These are phyloP conservation scores for Manis pentadactyla DNA, from an alignment of 2,797 vertebrate species.

Conservation along the genomic window DNA sequence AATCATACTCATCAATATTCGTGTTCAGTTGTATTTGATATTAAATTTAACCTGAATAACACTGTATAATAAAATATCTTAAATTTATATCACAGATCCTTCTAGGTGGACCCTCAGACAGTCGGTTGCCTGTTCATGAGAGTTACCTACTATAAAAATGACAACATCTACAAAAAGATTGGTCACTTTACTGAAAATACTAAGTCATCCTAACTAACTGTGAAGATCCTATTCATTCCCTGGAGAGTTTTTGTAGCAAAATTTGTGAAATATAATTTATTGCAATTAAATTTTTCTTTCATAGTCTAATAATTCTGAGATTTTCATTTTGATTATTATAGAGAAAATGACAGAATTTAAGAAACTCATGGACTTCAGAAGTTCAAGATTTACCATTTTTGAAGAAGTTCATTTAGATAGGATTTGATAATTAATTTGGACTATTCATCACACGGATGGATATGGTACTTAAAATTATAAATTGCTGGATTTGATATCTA, in stretches of 20 bases:
- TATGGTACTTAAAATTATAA: conserved; percentile 67
- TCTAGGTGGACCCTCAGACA: conserved; percentile 83
- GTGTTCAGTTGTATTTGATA: conserved; percentile 15
- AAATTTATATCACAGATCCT: conserved; percentile 84
- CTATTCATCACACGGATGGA: conserved; percentile 86
- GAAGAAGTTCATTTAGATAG: conserved; percentile 62
- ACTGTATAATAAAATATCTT: conserved; percentile 71
- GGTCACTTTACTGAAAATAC: conserved; percentile 47
- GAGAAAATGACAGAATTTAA: conserved; percentile 67
- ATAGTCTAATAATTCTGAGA: conserved; percentile 51
- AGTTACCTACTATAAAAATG: conserved; percentile 13
- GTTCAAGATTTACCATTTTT: conserved; percentile 73
- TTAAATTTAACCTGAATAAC: conserved; percentile 64
- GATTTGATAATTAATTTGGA: conserved; percentile 70
- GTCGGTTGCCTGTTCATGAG: conserved; percentile 84
- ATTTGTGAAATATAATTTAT: conserved; percentile 59
- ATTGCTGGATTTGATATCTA: conserved; percentile 67
- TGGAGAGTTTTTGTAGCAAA: conserved; percentile 62
- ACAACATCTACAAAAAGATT: conserved; percentile 39
- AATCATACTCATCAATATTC: background rate
- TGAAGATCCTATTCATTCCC: conserved; percentile 69
- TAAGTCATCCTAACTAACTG: conserved; percentile 13
- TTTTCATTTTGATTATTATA: conserved; percentile 62
- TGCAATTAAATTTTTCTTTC: conserved; percentile 64
- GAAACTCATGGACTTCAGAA: conserved; percentile 62